Evolutionary conservation across 2,888 invertebrate species (phyloP).

Genomic region (Idaea biselata): DNA sequence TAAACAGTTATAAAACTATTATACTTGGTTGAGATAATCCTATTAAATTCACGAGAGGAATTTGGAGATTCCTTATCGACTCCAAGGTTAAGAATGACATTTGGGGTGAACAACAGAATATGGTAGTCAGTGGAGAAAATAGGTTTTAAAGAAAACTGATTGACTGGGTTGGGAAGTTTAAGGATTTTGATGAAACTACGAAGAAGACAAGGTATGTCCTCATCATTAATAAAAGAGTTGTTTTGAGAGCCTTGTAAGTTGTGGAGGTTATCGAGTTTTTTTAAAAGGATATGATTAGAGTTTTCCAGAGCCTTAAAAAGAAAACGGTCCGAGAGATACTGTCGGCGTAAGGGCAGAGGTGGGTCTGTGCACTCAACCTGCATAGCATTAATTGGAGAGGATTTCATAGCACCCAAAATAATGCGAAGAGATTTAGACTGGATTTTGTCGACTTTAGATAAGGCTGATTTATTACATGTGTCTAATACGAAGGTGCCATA

Average conservation of each 20-base stretch:
- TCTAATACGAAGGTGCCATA: conserved; percentile 27
- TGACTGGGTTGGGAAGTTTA: not conserved
- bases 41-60: not conserved
- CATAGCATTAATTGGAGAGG: conserved; percentile 30
- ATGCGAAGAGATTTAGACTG: conserved; percentile 29
- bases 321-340: conserved; percentile 6
- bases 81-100: not conserved
- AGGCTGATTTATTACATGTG: conserved; percentile 17
- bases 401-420: no score
- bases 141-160: not conserved
- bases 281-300: not conserved
- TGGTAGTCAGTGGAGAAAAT: not conserved
- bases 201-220: not conserved
- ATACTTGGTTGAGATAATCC: not conserved
- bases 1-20: not conserved
- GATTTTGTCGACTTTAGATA: conserved; percentile 15
- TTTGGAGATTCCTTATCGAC: not conserved
- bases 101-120: not conserved
- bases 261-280: not conserved
- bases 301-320: not conserved
- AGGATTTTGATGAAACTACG: not conserved
- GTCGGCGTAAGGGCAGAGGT: conserved; percentile 10
- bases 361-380: conserved; percentile 16
- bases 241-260: not conserved
- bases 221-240: not conserved